phyloP scores from a whole-genome alignment of 2,888 invertebrate genomes.

The Adelphocoris suturalis region DNA sequence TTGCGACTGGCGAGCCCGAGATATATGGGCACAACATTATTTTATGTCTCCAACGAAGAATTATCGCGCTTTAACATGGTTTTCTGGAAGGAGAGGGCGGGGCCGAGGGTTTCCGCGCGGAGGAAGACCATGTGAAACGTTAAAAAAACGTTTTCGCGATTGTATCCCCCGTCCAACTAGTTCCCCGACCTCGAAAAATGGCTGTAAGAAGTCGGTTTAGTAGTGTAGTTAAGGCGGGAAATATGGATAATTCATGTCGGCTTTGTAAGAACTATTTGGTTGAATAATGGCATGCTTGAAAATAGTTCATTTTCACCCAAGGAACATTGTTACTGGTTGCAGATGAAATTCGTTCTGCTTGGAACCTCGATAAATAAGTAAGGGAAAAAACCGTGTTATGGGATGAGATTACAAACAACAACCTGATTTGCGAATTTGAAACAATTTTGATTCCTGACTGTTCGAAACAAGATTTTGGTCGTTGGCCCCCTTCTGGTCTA shows the following conservation, averaged over 20 bases:
- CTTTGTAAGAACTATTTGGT: not conserved
- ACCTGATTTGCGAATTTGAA: too few relatives aligned
- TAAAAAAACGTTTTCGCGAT: constrained; percentile 52
- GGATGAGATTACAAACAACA: too few relatives aligned
- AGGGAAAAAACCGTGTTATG: too few relatives aligned
- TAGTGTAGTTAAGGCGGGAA: not conserved
- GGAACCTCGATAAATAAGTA: too few relatives aligned
- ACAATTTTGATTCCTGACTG: too few relatives aligned
- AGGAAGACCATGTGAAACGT: constrained; percentile 49
- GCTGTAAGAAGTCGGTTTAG: not conserved
- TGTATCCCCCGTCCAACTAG: not conserved
- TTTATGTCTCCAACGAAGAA: constrained; percentile 67
- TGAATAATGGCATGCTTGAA: too few relatives aligned
- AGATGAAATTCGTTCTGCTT: too few relatives aligned
- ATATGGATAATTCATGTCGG: not conserved
- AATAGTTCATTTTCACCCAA: too few relatives aligned
- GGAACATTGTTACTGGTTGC: too few relatives aligned
- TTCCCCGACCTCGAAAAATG: constrained; percentile 3
- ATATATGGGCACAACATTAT: constrained; percentile 65
- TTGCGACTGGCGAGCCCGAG: constrained; percentile 60
- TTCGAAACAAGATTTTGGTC: too few relatives aligned
- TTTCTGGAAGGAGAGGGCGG: constrained; percentile 5
- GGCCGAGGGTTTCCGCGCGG: constrained; percentile 26
- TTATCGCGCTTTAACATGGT: constrained; percentile 67
- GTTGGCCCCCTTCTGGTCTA: too few relatives aligned